Base-by-base conservation (phyloP, 2,888 invertebrate genomes). In the Oxyscelio sp. region DNA sequence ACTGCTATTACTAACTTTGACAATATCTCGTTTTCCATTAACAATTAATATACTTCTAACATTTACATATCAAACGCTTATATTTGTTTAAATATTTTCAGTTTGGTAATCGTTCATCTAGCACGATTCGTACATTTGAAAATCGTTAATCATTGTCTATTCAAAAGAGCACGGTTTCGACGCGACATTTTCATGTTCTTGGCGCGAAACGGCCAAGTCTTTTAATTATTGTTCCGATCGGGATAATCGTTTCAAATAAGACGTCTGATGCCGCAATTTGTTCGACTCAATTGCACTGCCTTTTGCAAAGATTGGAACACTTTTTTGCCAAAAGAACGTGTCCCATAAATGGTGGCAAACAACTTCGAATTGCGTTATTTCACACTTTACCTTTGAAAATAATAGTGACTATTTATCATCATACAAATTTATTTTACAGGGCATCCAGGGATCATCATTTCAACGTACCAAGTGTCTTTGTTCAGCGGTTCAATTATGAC, bases 121-220 rank as follows among this genome's bases (percentile, higher is more conserved):
- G 54, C 74, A 74, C 74, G 74, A 65, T 65, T 74, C 34, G 45
- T 65, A 19, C 65, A 65, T 65, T 74, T 34, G 63, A 61, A 65
- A 63, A 74, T 65, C 54, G 34, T 74, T 74, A 31, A 74, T 74
- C 74, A 74, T 74, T 63, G 61, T 74, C 73, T 52, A 31, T 38
- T 71, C 43, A 58, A 63, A 74, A 74, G 74, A 63, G 74, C 63
- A 74, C 43, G 43, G 19, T 24, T n/a, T n/a, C 52, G 24, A 24
- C 74, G 74, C 74, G 74, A 74, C 74, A 63, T 75, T 48, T 48
- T 48, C 48, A 48, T 48, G 21, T 21, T 17, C 48, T 48, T 66
- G 40, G 38, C 38, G 48, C 34, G 31, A 63, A 63, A 27, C 17
- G 48, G 21, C 13, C 50, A 34, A 34, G 50, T 65, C 63, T 50